A percentile compares a stretch with the other conserved stretches of the same genome.
phyloP scores from a whole-genome alignment of 2,888 invertebrate genomes.

The Leucozona laternaria region DNA sequence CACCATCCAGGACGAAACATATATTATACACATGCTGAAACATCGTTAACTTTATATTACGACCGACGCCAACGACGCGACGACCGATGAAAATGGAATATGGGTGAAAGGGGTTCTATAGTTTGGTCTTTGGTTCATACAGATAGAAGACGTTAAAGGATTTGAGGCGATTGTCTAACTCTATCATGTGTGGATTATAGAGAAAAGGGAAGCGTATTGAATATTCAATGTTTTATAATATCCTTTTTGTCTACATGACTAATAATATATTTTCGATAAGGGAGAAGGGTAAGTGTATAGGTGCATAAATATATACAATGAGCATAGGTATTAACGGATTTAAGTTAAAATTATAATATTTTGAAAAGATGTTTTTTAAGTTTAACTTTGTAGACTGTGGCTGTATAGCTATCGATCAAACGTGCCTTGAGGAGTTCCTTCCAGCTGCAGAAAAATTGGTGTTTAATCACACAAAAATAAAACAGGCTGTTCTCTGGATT shows the following conservation, averaged over 20 bases:
- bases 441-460: no score
- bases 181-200: constrained; percentile 71
- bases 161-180: constrained; percentile 67
- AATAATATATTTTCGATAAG: neutral
- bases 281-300: neutral
- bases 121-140: neutral
- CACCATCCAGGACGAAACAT: constrained; percentile 24
- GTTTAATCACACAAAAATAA: no score
- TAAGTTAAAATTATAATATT: constrained; percentile 42
- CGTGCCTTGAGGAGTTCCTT: no score
- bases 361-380: no score
- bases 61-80: neutral
- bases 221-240: constrained; percentile 64
- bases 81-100: neutral
- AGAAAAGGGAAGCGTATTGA: constrained; percentile 65
- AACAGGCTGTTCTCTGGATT: no score
- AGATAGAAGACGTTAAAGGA: constrained; percentile 41
- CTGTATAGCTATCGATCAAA: no score
- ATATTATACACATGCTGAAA: constrained; percentile 12
- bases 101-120: neutral
- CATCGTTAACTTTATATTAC: constrained; percentile 44
- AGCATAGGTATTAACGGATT: neutral
- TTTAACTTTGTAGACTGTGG: no score
- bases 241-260: constrained; percentile 27
- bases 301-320: neutral